phyloP scores from a whole-genome alignment of 2,888 invertebrate genomes.

The Phymatocera aterrima region DNA sequence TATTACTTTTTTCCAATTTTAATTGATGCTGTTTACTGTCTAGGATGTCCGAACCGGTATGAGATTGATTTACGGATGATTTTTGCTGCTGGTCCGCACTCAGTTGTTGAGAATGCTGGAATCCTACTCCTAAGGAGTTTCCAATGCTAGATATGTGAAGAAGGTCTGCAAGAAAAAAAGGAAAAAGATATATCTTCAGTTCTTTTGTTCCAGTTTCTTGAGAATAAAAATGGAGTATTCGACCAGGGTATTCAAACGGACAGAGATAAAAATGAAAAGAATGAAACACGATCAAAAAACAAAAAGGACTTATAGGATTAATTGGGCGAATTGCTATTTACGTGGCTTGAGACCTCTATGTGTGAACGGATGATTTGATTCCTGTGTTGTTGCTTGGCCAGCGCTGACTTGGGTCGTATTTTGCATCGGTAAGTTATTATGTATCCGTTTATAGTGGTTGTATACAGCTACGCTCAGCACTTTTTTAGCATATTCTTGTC shows the following conservation, averaged over 20 bases:
- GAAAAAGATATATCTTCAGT: neutral
- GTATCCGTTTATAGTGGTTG: conserved; percentile 98
- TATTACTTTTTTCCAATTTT: conserved; percentile 96
- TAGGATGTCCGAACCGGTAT: conserved; percentile 85
- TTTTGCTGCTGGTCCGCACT: conserved; percentile 62
- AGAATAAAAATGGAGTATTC: too few species aligned
- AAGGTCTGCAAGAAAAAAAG: conserved; percentile 86
- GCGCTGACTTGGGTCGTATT: conserved; percentile 62
- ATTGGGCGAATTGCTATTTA: conserved; percentile 58
- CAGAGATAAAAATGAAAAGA: neutral
- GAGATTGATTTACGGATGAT: conserved; percentile 57
- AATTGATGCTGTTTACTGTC: conserved; percentile 90
- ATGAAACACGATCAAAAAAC: neutral
- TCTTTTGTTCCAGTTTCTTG: neutral
- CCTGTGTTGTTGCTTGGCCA: conserved; percentile 76
- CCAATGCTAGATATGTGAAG: conserved; percentile 90
- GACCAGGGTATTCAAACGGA: too few species aligned
- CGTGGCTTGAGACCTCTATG: conserved; percentile 81
- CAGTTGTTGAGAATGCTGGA: conserved; percentile 72
- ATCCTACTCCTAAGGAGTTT: conserved; percentile 79
- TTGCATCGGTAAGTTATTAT: conserved; percentile 87
- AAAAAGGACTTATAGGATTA: conserved; percentile 22
- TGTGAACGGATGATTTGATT: conserved; percentile 82
- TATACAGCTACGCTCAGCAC: conserved; percentile 98
- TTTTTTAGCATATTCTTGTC: conserved; percentile 98